Base-by-base conservation (phyloP, 2,888 invertebrate genomes). In the Protodeltote pygarga region DNA sequence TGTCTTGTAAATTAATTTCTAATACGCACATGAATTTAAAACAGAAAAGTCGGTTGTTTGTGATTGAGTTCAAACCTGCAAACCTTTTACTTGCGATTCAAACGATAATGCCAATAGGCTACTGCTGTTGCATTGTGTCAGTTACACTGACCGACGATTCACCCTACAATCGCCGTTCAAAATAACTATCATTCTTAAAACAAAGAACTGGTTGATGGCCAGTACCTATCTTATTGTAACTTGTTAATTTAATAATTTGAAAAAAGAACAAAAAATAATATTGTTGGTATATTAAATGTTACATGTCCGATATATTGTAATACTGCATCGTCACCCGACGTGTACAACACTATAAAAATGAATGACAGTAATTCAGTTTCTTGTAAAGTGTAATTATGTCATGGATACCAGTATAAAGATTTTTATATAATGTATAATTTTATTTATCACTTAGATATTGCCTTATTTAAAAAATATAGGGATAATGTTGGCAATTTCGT, bases 231-330 rank as follows among this genome's bases (percentile, higher is more conserved):
- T n/a, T n/a, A n/a, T n/a, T n/a, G 19, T 6, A 45, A 25, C 10
- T 28, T 4, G 3, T 34, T 20, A 31, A 37, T 46, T 45, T 9
- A 45, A 45, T 55, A n/a, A n/a, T n/a, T n/a, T 25, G 19, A 44
- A 27, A 27, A 32, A 23, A 10, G 35, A 28, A 9, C 15, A 35
- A 25, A 38, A n/a, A n/a, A n/a, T n/a, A n/a, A n/a, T n/a, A n/a
- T n/a, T 19, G 24, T 27, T 9, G 25, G 1, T 23, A 13, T 20
- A 21, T 13, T 31, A 45, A 39, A 15, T 13, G 33, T 28, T 45
- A 48, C 38, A 52, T 51, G 59, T 68, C 59, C 57, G 25, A 61
- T 34, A 50, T 60, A 67, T 65, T 35, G 42, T 14, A 29, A 60
- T 45, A 50, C 32, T 47, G 59, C 65, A 46, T 61, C 45, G 70